Conservation (phyloP, 1,140 invertebrate genomes). For the Aleiodes sp. region DNA sequence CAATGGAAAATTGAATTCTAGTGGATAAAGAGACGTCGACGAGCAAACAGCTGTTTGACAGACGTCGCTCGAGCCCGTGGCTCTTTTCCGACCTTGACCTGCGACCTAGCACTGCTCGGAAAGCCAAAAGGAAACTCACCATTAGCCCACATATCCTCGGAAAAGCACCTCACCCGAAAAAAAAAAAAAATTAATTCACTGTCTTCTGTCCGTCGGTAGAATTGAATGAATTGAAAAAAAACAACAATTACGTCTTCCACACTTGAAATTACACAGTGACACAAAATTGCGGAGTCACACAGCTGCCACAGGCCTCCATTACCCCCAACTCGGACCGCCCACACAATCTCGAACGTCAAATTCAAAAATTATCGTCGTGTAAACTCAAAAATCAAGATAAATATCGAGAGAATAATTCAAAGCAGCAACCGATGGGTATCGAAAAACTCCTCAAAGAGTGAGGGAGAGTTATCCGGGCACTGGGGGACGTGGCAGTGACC, state of each 20-base stretch:
- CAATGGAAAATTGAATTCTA: not conserved
- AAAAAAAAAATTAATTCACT: not conserved
- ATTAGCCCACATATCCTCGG: constrained; percentile 39
- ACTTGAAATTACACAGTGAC: constrained; percentile 3
- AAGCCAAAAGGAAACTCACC: constrained; percentile 20
- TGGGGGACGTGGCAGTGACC: not conserved
- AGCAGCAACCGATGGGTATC: no score
- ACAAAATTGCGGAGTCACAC: constrained; percentile 54
- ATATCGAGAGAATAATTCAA: no score
- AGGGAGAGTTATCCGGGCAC: no score
- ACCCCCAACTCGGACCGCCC: constrained; percentile 50
- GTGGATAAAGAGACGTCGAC: constrained; percentile 28
- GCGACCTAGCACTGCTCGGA: constrained; percentile 48
- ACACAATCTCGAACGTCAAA: constrained; percentile 46
- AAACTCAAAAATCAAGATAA: constrained; percentile 11
- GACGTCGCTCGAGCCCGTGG: constrained; percentile 44
- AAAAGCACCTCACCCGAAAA: constrained; percentile 13
- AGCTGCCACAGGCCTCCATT: constrained; percentile 48
- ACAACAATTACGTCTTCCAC: constrained; percentile 1
- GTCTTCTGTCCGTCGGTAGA: no score
- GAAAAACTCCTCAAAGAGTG: no score
- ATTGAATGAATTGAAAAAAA: no score
- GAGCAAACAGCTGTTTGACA: constrained; percentile 65
- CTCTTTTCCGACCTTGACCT: constrained; percentile 61
- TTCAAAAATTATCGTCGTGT: constrained; percentile 38